Conservation (phyloP, 2,113 vertebrate species). For the Sorex araneus region DNA sequence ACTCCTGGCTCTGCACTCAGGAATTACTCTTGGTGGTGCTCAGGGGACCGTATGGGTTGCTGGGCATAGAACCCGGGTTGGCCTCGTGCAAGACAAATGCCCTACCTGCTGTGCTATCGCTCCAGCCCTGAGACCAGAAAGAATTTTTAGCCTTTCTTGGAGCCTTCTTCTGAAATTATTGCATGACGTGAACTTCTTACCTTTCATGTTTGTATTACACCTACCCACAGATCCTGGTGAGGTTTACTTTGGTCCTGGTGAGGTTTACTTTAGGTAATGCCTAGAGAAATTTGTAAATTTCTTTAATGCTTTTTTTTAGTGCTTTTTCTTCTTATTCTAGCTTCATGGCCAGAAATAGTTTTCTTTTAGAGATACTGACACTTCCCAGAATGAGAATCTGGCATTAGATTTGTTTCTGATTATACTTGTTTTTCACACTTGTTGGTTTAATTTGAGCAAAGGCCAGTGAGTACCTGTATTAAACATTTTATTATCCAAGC, state of each 20-base stretch:
- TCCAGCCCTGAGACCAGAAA: background rate
- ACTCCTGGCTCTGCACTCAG: no score
- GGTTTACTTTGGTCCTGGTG: background rate
- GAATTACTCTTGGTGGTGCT: no score
- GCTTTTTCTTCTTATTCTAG: background rate
- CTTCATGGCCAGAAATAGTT: background rate
- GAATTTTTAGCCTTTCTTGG: background rate
- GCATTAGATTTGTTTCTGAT: background rate
- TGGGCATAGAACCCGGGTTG: no score
- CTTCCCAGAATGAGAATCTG: conserved; percentile 43
- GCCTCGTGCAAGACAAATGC: no score
- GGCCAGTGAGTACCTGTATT: background rate
- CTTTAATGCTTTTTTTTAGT: no score
- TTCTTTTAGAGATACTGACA: background rate
- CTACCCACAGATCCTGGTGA: background rate
- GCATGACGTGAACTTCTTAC: background rate
- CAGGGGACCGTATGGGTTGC: no score
- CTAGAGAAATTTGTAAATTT: background rate
- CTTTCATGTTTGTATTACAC: background rate
- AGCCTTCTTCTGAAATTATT: background rate
- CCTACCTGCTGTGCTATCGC: no score
- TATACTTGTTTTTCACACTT: background rate
- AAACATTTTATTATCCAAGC: conserved; percentile 54
- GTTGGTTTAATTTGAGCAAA: background rate
- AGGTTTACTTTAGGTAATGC: background rate